phyloP scores from a whole-genome alignment of 2,113 vertebrate species.

The Podiceps cristatus region DNA sequence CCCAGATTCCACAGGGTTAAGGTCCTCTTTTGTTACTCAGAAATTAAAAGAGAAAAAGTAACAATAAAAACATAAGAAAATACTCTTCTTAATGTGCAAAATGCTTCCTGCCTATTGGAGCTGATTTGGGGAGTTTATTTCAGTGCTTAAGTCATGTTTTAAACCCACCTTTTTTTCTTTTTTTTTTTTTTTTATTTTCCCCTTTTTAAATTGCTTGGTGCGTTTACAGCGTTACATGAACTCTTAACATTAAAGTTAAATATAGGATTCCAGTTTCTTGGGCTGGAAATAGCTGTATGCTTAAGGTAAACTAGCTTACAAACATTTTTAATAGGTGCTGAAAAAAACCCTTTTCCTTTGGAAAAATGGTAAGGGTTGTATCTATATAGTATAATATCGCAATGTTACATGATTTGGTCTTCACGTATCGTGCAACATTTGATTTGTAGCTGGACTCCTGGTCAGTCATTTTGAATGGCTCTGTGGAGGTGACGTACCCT shows the following conservation, averaged over 20 bases:
- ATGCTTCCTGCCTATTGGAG: background rate
- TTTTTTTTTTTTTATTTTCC: no score
- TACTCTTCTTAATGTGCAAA: background rate
- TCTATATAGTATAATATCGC: background rate
- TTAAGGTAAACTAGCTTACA: background rate
- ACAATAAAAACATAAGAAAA: background rate
- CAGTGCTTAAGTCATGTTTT: background rate
- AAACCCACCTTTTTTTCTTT: background rate
- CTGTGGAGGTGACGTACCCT: slow-evolving; percentile 94
- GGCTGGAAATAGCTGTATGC: background rate
- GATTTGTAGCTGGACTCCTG: slow-evolving; percentile 92
- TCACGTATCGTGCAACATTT: background rate
- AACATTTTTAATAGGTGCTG: background rate
- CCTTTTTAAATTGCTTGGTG: background rate
- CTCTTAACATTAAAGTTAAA: background rate
- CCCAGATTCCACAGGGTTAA: background rate
- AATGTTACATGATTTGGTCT: background rate
- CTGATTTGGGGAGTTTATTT: background rate
- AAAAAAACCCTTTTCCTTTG: background rate
- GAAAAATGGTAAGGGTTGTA: background rate
- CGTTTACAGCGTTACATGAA: background rate
- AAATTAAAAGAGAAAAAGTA: background rate
- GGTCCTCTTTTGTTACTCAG: background rate
- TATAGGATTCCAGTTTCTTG: background rate
- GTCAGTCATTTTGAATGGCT: slow-evolving; percentile 98